A percentile compares a stretch with the other conserved stretches of the same genome.
Conservation (phyloP, 1,140 invertebrate genomes). For the Oscheius sp. region DNA sequence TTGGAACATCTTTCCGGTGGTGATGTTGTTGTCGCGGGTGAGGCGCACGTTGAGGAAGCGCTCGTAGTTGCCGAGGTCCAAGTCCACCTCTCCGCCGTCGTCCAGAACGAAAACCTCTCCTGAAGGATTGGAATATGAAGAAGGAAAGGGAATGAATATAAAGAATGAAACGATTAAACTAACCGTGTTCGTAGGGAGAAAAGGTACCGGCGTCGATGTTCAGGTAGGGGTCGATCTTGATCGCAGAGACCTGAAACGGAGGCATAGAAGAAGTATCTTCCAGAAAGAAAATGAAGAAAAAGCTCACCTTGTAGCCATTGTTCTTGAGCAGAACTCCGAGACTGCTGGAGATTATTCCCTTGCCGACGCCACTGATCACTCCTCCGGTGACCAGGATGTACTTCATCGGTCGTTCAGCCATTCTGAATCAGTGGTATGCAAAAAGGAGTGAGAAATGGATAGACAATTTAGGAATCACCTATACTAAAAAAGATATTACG, state of each 20-base stretch:
- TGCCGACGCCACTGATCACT: constrained; percentile 95
- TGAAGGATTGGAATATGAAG: too few relatives aligned
- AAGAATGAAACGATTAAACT: too few relatives aligned
- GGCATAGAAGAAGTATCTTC: neutral
- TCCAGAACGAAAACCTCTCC: constrained; percentile 97
- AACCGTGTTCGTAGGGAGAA: constrained; percentile 97
- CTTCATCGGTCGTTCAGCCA: too few relatives aligned
- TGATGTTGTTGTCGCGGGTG: constrained; percentile 95
- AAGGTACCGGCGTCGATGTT: constrained; percentile 98
- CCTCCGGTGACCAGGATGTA: constrained; percentile 95
- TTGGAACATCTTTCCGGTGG: constrained; percentile 98
- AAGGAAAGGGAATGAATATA: too few relatives aligned
- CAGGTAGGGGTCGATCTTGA: constrained; percentile 98
- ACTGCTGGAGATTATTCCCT: constrained; percentile 92
- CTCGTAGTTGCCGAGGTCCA: constrained; percentile 99
- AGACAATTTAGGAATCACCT: too few relatives aligned
- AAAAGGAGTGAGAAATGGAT: too few relatives aligned
- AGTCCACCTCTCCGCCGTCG: constrained; percentile 97
- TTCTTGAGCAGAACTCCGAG: constrained; percentile 90
- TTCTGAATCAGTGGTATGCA: too few relatives aligned
- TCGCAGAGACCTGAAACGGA: constrained; percentile 80
- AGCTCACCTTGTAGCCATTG: constrained; percentile 70
- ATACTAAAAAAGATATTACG: too few relatives aligned
- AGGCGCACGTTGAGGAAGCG: constrained; percentile 91
- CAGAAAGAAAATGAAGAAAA: too few relatives aligned